Conservation (phyloP, 2,797 vertebrate genomes). For the Urosaurus nigricauda region DNA sequence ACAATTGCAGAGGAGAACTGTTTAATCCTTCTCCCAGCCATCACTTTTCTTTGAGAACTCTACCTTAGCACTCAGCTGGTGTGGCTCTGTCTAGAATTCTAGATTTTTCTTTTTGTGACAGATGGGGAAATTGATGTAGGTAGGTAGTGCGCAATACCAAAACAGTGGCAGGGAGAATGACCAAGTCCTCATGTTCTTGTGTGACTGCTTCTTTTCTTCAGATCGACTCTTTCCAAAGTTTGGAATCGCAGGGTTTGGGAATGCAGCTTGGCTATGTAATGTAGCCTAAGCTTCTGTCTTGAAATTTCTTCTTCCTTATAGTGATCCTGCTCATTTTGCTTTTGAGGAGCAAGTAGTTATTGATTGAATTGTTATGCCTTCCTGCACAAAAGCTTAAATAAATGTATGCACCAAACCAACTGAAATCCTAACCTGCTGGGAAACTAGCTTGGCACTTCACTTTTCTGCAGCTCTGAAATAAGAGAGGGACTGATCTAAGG, state of each 20-base stretch:
- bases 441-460: not conserved
- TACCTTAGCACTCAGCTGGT: not conserved
- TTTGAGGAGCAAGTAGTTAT: constrained; percentile 15
- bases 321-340: not conserved
- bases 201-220: not conserved
- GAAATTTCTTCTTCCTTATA: not conserved
- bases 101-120: not conserved
- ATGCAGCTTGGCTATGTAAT: not conserved
- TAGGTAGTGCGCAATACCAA: not conserved
- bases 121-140: not conserved
- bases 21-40: not conserved
- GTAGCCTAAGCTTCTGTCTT: not conserved
- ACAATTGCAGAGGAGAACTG: not conserved
- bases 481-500: not conserved
- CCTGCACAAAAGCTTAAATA: constrained; percentile 15
- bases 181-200: not conserved
- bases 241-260: not conserved
- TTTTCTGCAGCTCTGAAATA: constrained; percentile 15
- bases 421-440: constrained; percentile 2
- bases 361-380: constrained; percentile 24
- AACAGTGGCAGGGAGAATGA: not conserved
- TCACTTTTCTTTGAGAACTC: not conserved
- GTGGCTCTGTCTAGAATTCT: not conserved
- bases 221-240: not conserved
- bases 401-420: not conserved